Evolutionary conservation across 1,140 invertebrate genomes (phyloP).

Genomic region (Chymomyza costata): DNA sequence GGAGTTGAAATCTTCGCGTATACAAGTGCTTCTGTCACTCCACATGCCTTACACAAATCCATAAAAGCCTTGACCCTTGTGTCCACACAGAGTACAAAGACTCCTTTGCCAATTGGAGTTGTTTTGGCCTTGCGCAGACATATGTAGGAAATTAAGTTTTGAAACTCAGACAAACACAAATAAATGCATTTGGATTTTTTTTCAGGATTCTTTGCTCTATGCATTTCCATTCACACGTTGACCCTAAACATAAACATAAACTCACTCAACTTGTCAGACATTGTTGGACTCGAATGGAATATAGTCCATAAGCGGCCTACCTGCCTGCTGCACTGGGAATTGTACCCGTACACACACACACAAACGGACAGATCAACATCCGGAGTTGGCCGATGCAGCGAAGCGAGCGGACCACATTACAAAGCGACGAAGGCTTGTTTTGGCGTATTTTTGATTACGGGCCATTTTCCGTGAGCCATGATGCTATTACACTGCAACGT

Average conservation of each 20-base stretch:
- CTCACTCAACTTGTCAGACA: conserved; percentile 51
- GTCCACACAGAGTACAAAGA: no score
- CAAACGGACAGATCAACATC: no score
- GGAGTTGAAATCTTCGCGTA: no score
- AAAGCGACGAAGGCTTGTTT: no score
- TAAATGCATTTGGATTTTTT: conserved; percentile 27
- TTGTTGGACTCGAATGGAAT: conserved; percentile 20
- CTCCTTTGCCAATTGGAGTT: no score
- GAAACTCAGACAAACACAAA: conserved; percentile 21
- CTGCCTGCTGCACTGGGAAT: background rate
- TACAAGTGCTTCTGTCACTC: no score
- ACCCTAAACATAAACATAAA: conserved; percentile 61
- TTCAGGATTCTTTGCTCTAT: conserved; percentile 16
- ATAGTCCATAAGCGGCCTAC: background rate
- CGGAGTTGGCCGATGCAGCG: conserved; percentile 8
- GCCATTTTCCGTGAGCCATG: conserved; percentile 19
- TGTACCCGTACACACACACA: background rate
- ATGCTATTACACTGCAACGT: conserved; percentile 8
- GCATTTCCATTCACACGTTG: conserved; percentile 52
- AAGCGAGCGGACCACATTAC: no score
- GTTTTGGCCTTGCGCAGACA: no score
- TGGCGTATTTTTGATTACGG: conserved; percentile 41
- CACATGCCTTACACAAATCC: no score
- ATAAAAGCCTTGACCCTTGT: no score
- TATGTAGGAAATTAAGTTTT: conserved; percentile 44